Conservation (phyloP, 2,113 vertebrate species). For the Protobothrops flavoviridis region DNA sequence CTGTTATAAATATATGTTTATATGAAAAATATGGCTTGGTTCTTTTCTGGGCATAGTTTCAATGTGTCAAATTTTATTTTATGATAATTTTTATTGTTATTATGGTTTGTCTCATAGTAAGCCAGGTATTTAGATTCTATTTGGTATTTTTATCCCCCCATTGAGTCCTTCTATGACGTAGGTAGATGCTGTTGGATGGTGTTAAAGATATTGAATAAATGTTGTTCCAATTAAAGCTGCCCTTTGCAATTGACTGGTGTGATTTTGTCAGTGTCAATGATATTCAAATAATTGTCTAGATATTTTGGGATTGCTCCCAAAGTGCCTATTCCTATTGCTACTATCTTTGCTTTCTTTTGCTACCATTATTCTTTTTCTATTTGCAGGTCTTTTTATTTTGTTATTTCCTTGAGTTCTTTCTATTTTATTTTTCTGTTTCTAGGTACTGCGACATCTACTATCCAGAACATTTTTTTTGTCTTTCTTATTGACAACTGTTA, state of each 20-base stretch:
- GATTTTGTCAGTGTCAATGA: not conserved
- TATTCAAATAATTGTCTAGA: not conserved
- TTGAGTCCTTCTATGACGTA: not conserved
- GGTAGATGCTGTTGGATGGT: not conserved
- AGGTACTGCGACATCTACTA: not conserved
- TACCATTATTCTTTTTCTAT: not conserved
- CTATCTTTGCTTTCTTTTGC: not conserved
- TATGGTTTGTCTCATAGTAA: not conserved
- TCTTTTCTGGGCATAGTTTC: not conserved
- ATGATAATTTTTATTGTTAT: not conserved
- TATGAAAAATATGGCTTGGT: not conserved
- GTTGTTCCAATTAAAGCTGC: not conserved
- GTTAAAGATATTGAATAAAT: not conserved
- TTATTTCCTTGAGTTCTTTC: not conserved
- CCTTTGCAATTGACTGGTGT: not conserved
- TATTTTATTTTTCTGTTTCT: not conserved
- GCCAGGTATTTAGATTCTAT: not conserved
- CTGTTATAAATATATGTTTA: not conserved
- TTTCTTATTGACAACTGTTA: not conserved
- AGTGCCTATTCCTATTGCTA: not conserved
- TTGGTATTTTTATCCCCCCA: not conserved
- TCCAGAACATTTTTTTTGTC: not conserved
- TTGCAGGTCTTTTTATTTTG: not conserved
- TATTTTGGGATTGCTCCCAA: not conserved
- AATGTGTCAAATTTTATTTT: not conserved